These are phyloP conservation scores for Brachycybe producta DNA, from an alignment of 2,888 invertebrate genomes.

Conservation along the genomic window DNA sequence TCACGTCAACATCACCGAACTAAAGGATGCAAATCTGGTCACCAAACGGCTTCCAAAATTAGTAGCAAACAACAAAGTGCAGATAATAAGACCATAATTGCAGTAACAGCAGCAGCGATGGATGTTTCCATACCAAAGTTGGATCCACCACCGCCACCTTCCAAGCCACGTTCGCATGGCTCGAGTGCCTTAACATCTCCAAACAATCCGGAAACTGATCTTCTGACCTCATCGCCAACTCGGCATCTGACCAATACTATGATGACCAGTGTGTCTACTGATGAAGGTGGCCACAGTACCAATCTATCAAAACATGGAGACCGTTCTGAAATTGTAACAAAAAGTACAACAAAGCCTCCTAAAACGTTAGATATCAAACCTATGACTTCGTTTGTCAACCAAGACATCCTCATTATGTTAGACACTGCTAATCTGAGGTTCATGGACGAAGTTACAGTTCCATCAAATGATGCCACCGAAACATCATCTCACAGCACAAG, in stretches of 20 bases:
- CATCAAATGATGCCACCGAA: not conserved
- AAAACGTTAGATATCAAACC: constrained; percentile 32
- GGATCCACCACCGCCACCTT: constrained; percentile 20
- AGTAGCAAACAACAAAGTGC: constrained; percentile 8
- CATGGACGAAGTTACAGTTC: constrained; percentile 80
- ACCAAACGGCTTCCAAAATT: constrained; percentile 6
- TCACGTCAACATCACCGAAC: too few relatives aligned
- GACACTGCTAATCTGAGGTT: constrained; percentile 75
- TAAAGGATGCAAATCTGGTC: not conserved
- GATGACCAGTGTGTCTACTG: not conserved
- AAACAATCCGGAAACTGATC: not conserved
- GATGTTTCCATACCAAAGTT: constrained; percentile 21
- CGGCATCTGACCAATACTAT: not conserved
- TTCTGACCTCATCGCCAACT: constrained; percentile 10
- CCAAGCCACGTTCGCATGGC: constrained; percentile 13
- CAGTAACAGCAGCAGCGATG: constrained; percentile 9
- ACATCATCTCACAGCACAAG: too few relatives aligned
- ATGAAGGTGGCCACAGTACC: constrained; percentile 44
- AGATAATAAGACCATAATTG: constrained; percentile 9
- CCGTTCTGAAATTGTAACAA: too few relatives aligned
- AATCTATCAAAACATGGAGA: too few relatives aligned
- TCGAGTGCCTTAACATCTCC: constrained; percentile 34
- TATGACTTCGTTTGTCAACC: constrained; percentile 27
- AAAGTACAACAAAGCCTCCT: constrained; percentile 13
- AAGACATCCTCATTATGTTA: constrained; percentile 61